Base-by-base conservation (phyloP, 2,888 invertebrate genomes). In the Dimorphilus gyrociliatus region DNA sequence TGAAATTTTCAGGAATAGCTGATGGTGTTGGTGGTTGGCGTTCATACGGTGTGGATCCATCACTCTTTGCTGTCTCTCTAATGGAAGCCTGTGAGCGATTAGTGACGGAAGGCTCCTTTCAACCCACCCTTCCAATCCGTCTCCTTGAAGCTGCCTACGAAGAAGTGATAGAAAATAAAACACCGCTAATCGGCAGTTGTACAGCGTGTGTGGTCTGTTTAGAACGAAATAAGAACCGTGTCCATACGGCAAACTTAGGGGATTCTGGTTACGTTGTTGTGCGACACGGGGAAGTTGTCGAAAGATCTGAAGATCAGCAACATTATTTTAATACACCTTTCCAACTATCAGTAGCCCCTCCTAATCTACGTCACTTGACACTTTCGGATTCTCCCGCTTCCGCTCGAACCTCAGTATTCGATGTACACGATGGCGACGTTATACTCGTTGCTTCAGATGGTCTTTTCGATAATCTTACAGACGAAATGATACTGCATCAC, bases 21-120 rank as follows among this genome's bases (percentile, higher is more conserved):
- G 94, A 94, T 66, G 94, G 94, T 41, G 94, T 94, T 32, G 94
- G 94, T 33, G 94, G 94, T 30, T 94, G 94, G 94, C 73, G 90
- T 52, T 80, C 81, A 40, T 90, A 92, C 62, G 94, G 92, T 30
- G 81, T 94, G 46, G 92, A 94, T 66, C 92, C 94, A 2, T 90
- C 92, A 30, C 80, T 81, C 60, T 94, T 94, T 67, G 86, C 92
- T 6, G 74, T 77, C 40, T 81, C 82, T 54, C 69, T 94, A 47
- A 92, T 94, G 94, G 75, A 73, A 58, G 81, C 82, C 18, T 92
- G 92, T 59, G 86, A 88, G 65, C 74, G 85, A 46, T 72, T 92
- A 50, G 86, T 90, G 43, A 74, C 75, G 49, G 47, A 50, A 28
- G 88, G 86, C 35, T 76, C 77, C 55, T 88, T 90, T 59, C 76